Percentiles rank a stretch among this genome's conserved stretches.
Conservation (phyloP, 1,140 invertebrate species). For the Bicyclus anynana region DNA sequence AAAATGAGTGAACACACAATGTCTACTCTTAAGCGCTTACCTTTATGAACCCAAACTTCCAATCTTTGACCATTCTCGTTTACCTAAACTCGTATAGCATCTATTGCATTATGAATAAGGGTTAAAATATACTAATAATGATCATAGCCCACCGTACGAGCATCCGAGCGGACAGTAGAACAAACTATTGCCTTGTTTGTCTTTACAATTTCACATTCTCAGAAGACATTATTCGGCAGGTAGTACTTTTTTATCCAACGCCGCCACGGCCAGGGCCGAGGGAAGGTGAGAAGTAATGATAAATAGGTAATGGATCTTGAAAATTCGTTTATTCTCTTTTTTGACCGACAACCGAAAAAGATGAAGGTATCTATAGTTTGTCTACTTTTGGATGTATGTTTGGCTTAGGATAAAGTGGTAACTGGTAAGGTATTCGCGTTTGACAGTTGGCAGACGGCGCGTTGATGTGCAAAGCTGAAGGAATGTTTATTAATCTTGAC, state of each 20-base stretch:
- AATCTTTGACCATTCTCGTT: too few species aligned
- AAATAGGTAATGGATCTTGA: slow-evolving; percentile 21
- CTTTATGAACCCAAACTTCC: slow-evolving; percentile 1
- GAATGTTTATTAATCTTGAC: too few species aligned
- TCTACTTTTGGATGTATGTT: too few species aligned
- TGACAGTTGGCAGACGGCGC: too few species aligned
- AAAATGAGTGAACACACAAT: too few species aligned
- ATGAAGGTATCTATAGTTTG: background rate
- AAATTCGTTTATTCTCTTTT: background rate
- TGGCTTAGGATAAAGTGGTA: too few species aligned
- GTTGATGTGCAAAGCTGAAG: too few species aligned
- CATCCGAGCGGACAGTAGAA: slow-evolving; percentile 28
- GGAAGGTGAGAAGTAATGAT: slow-evolving; percentile 40
- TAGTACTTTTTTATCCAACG: slow-evolving; percentile 45
- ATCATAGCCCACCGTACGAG: slow-evolving; percentile 4
- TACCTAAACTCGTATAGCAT: background rate
- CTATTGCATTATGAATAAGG: background rate
- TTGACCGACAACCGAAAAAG: background rate
- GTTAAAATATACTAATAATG: background rate
- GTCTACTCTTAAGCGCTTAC: background rate
- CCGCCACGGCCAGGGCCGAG: slow-evolving; percentile 10
- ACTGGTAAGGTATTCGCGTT: too few species aligned
- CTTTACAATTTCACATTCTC: slow-evolving; percentile 64
- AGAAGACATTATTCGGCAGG: slow-evolving; percentile 54
- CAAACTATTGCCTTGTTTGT: slow-evolving; percentile 53